A percentile compares a stretch with the other conserved stretches of the same genome.
These are phyloP conservation scores for Craseonycteris thonglongyai DNA, from an alignment of 2,113 vertebrate species.

Conservation along the genomic window DNA sequence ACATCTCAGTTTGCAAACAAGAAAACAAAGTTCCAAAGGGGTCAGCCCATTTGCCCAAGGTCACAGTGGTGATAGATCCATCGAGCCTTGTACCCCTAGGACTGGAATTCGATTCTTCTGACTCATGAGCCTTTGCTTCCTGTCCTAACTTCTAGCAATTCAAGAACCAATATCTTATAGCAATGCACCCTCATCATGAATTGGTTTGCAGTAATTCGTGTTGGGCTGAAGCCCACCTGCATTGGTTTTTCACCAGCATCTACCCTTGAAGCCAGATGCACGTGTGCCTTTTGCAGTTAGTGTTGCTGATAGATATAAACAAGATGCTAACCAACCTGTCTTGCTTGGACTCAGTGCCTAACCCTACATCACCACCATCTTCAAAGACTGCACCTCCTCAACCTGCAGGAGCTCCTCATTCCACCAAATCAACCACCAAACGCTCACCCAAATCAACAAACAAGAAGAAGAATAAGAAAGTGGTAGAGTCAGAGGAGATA, in stretches of 20 bases:
- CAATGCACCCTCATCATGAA: background rate
- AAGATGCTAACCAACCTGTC: slow-evolving; percentile 53
- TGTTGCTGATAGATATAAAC: background rate
- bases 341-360: slow-evolving; percentile 72
- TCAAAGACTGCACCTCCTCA: slow-evolving; percentile 48
- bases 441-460: slow-evolving; percentile 74
- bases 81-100: background rate
- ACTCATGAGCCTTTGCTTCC: background rate
- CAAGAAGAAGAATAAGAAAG: slow-evolving; percentile 71
- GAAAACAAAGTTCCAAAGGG: background rate
- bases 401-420: slow-evolving; percentile 42
- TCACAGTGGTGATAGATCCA: background rate
- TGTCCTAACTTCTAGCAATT: background rate
- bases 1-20: background rate
- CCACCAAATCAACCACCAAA: slow-evolving; percentile 75
- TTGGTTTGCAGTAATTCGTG: background rate
- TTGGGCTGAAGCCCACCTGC: background rate
- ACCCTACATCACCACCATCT: slow-evolving; percentile 52
- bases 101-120: background rate
- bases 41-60: background rate
- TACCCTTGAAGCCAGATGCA: background rate
- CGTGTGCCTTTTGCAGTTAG: background rate
- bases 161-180: background rate
- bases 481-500: slow-evolving; percentile 74
- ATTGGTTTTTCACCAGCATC: background rate